Evolutionary conservation across 2,797 vertebrate species (phyloP).

Genomic region (Epinephelus coioides): DNA sequence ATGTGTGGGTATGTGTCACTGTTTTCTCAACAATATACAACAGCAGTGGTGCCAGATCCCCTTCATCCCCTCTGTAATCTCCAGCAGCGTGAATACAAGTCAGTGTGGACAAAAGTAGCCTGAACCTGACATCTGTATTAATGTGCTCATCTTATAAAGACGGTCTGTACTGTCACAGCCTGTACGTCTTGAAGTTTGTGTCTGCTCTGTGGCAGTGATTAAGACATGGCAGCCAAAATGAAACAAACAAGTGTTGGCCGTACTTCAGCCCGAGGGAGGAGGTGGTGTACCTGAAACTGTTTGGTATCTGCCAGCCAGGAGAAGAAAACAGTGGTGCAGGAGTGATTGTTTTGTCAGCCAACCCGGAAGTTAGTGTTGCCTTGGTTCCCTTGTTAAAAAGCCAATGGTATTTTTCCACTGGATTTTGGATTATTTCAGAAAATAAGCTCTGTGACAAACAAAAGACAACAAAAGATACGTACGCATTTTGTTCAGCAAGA

Average conservation of each 20-base stretch:
- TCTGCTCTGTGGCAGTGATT: too few relatives aligned
- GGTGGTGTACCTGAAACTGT: background rate
- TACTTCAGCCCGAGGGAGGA: background rate
- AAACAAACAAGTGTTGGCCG: background rate
- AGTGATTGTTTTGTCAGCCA: too few relatives aligned
- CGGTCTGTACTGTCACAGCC: background rate
- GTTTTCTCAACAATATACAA: slow-evolving; percentile 34
- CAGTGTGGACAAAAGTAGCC: background rate
- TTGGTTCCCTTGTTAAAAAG: too few relatives aligned
- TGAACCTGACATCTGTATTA: background rate
- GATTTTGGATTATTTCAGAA: too few relatives aligned
- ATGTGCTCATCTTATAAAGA: background rate
- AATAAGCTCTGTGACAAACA: too few relatives aligned
- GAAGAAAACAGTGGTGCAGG: too few relatives aligned
- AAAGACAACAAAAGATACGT: too few relatives aligned
- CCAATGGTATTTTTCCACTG: too few relatives aligned
- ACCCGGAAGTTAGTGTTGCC: too few relatives aligned
- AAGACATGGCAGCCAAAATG: too few relatives aligned
- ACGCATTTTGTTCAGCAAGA: too few relatives aligned
- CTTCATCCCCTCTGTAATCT: slow-evolving; percentile 24
- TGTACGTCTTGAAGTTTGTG: background rate
- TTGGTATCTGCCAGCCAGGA: too few relatives aligned
- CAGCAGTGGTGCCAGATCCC: slow-evolving; percentile 8
- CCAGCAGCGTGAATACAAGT: background rate
- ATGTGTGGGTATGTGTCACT: slow-evolving; percentile 37